These are phyloP conservation scores for Drosophila rufa DNA, from an alignment of 1,140 invertebrate species.

Conservation along the genomic window DNA sequence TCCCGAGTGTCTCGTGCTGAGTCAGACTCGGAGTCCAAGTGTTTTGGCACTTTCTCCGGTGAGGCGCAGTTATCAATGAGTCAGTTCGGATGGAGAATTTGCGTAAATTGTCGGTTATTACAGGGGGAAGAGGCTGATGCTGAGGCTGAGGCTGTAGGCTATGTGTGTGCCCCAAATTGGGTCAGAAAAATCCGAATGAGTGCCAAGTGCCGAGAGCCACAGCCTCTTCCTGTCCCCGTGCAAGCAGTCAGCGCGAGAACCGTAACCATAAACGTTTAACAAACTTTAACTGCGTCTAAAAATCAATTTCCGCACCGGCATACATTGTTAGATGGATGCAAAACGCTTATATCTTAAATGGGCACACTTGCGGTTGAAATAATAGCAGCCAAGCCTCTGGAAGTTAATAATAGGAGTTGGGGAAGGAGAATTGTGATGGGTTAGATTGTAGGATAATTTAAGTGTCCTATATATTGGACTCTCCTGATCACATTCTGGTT, in stretches of 20 bases:
- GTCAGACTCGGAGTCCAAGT: slow-evolving; percentile 15
- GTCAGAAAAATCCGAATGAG: slow-evolving; percentile 29
- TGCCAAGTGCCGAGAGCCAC: slow-evolving; percentile 34
- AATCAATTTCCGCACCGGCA: slow-evolving; percentile 65
- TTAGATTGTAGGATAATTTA: not conserved
- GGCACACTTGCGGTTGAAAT: slow-evolving; percentile 16
- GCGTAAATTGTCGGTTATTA: slow-evolving; percentile 54
- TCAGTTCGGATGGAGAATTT: slow-evolving; percentile 46
- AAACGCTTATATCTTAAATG: slow-evolving; percentile 28
- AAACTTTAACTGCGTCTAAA: slow-evolving; percentile 42
- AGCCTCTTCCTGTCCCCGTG: slow-evolving; percentile 51
- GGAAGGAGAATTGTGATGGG: not conserved
- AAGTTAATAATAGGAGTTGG: not conserved
- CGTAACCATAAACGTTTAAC: slow-evolving; percentile 15
- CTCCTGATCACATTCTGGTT: too few relatives aligned
- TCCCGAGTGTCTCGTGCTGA: slow-evolving; percentile 42
- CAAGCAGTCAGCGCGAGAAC: slow-evolving; percentile 19
- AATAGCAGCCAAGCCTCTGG: slow-evolving; percentile 11
- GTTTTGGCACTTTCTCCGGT: slow-evolving; percentile 53
- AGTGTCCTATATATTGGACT: not conserved
- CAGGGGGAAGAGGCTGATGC: not conserved
- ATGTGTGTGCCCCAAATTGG: slow-evolving; percentile 42
- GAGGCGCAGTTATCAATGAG: slow-evolving; percentile 48
- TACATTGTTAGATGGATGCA: slow-evolving; percentile 31
- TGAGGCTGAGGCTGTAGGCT: not conserved